Conservation (phyloP, 2,113 vertebrate species). For the Nesoenas mayeri region DNA sequence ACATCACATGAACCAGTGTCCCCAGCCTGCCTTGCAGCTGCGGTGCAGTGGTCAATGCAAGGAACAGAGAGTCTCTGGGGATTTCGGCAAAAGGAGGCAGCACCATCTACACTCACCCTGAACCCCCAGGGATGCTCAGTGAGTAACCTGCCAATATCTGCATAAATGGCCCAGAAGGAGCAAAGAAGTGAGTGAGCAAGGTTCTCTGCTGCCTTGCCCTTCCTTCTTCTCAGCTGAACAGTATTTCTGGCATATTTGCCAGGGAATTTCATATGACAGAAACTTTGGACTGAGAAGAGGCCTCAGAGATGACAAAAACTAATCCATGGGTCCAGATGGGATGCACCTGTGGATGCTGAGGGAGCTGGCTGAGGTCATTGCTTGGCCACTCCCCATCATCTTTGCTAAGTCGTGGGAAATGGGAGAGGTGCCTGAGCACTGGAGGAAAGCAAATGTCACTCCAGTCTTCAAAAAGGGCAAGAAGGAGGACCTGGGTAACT, state of each 20-base stretch:
- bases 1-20: background rate
- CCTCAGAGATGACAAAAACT: background rate
- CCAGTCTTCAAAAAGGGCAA: too few relatives aligned
- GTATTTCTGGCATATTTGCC: background rate
- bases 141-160: background rate
- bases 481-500: too few relatives aligned
- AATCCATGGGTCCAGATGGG: too few relatives aligned
- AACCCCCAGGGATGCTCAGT: background rate
- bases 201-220: background rate
- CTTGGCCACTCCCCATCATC: too few relatives aligned
- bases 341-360: too few relatives aligned
- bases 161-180: background rate
- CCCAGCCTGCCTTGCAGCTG: background rate
- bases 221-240: background rate
- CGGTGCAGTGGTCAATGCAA: rapidly evolving
- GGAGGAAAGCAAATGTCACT: too few relatives aligned
- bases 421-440: too few relatives aligned
- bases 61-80: background rate
- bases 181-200: background rate
- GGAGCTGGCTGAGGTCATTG: too few relatives aligned
- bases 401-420: too few relatives aligned
- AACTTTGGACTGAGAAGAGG: background rate
- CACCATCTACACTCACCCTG: background rate
- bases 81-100: background rate
- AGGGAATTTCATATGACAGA: background rate